These are phyloP conservation scores for Napeogenes sylphis DNA, from an alignment of 2,888 invertebrate species.

Conservation along the genomic window DNA sequence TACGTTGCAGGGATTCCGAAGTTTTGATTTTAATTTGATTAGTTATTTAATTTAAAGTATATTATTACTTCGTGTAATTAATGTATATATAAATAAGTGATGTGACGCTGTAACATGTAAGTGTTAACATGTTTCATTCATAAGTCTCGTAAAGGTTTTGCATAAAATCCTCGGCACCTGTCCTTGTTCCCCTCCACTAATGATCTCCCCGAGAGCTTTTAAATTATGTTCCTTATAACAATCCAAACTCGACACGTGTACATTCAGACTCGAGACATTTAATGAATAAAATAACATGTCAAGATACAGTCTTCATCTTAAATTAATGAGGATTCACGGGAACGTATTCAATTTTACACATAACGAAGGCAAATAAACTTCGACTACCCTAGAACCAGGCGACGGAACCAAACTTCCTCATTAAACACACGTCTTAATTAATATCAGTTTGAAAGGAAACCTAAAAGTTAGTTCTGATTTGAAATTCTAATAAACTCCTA, in stretches of 20 bases:
- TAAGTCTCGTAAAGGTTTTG: constrained; percentile 22
- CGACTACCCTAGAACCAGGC: constrained; percentile 31
- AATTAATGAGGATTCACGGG: constrained; percentile 72
- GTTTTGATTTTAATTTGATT: constrained; percentile 26
- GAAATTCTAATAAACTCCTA: constrained; percentile 53
- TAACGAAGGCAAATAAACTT: constrained; percentile 70
- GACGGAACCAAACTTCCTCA: constrained; percentile 50
- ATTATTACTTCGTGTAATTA: background rate
- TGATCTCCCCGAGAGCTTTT: constrained; percentile 68
- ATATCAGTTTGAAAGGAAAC: constrained; percentile 66
- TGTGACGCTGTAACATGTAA: background rate
- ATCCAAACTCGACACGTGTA: constrained; percentile 64
- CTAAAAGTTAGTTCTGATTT: constrained; percentile 66
- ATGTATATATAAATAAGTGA: background rate
- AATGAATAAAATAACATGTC: constrained; percentile 77
- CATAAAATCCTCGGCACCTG: constrained; percentile 36
- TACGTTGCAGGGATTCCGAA: constrained; percentile 24
- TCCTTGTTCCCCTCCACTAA: constrained; percentile 47
- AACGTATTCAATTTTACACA: constrained; percentile 73
- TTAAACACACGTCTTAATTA: constrained; percentile 55
- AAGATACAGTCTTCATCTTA: constrained; percentile 72
- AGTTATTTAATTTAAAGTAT: constrained; percentile 17
- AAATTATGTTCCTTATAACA: constrained; percentile 73
- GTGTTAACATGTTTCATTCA: constrained; percentile 1
- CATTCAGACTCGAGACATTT: constrained; percentile 57